These are phyloP conservation scores for Ceyx melanurus DNA, from an alignment of 2,113 vertebrate species.

Conservation along the genomic window DNA sequence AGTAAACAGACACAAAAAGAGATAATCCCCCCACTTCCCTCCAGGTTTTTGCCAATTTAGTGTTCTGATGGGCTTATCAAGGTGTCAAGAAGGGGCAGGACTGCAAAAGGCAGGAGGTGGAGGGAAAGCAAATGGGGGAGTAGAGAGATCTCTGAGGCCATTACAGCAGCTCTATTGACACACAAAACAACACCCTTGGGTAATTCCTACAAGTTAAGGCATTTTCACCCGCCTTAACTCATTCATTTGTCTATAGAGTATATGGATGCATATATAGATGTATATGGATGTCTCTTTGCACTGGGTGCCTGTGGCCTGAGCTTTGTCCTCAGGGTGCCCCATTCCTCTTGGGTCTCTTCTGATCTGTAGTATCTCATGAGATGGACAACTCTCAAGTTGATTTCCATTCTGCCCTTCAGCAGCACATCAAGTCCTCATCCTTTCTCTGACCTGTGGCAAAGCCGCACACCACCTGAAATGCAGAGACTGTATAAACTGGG, in stretches of 20 bases:
- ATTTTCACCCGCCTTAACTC: background rate
- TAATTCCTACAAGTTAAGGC: background rate
- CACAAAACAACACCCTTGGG: background rate
- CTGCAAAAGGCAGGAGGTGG: background rate
- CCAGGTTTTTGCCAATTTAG: background rate
- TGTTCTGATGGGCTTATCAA: background rate
- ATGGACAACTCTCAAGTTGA: background rate
- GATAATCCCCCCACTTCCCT: rapidly evolving
- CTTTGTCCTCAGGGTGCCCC: background rate
- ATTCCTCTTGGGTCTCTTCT: background rate
- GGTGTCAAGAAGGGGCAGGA: background rate
- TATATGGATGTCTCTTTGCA: background rate
- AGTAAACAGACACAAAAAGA: background rate
- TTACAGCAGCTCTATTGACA: background rate
- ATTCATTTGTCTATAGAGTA: background rate
- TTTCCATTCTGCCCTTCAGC: rapidly evolving
- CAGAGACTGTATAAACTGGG: background rate
- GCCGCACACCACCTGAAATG: background rate
- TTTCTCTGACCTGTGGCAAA: background rate
- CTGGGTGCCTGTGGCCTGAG: background rate
- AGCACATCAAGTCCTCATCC: background rate
- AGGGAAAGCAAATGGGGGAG: background rate
- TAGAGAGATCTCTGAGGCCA: background rate
- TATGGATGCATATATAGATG: background rate
- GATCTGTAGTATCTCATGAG: background rate